A percentile compares a stretch with the other conserved stretches of the same genome.
Evolutionary conservation across 2,888 invertebrate genomes (phyloP).

Genomic region (Rhagophthalmus giganteus): DNA sequence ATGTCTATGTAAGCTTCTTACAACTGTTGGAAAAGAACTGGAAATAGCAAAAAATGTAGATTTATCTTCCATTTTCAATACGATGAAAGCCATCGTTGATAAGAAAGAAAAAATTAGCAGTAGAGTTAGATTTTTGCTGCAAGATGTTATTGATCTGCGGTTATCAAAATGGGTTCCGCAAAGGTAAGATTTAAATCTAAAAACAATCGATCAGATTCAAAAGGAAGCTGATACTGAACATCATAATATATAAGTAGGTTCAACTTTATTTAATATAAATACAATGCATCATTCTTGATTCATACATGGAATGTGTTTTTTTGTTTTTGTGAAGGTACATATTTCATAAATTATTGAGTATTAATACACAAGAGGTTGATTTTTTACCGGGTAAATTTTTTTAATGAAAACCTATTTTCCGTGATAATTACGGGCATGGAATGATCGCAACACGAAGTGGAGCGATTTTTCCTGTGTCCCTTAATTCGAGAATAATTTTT

Average conservation of each 20-base stretch:
- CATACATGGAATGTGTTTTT: neutral
- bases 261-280: neutral
- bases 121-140: slow-evolving; percentile 58
- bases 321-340: no score
- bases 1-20: slow-evolving; percentile 87
- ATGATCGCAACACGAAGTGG: no score
- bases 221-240: slow-evolving; percentile 85
- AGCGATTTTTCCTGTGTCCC: no score
- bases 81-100: slow-evolving; percentile 73
- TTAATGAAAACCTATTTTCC: no score
- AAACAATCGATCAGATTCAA: slow-evolving; percentile 93
- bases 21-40: slow-evolving; percentile 87
- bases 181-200: slow-evolving; percentile 84
- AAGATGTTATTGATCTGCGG: slow-evolving; percentile 87
- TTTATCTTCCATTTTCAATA: slow-evolving; percentile 64
- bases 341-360: no score
- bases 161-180: slow-evolving; percentile 83
- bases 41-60: slow-evolving; percentile 62
- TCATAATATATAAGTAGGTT: slow-evolving; percentile 59
- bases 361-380: no score
- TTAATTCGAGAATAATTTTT: no score
- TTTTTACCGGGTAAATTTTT: no score
- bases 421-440: no score
- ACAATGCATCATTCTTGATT: neutral
- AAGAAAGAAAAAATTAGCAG: slow-evolving; percentile 68